Percentiles rank a stretch among this genome's conserved stretches.
Conservation (phyloP, 1,140 invertebrate species). For the Trichonephila clavata region DNA sequence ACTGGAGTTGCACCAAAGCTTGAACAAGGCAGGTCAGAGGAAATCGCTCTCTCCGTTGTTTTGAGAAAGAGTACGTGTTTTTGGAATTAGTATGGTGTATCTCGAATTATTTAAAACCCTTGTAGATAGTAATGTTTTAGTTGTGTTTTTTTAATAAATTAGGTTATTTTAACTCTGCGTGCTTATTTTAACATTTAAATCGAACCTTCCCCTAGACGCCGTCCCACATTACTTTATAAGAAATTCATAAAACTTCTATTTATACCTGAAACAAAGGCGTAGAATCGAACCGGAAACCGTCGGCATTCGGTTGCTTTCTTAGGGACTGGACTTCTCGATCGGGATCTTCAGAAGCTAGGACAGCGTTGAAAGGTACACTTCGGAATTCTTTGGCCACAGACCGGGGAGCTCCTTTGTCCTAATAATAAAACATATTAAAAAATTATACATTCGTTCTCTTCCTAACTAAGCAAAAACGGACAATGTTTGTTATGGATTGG, state of each 20-base stretch:
- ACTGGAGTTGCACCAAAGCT: too few species aligned
- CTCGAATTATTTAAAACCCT: too few species aligned
- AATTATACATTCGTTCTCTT: neutral
- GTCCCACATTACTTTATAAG: too few species aligned
- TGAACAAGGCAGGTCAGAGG: too few species aligned
- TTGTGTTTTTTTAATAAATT: too few species aligned
- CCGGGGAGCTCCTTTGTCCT: slow-evolving; percentile 81
- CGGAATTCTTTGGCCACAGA: slow-evolving; percentile 79
- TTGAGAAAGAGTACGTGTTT: too few species aligned
- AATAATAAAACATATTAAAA: neutral
- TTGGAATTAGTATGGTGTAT: too few species aligned
- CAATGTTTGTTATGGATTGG: neutral
- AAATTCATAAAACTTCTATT: neutral
- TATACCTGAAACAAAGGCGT: slow-evolving; percentile 81
- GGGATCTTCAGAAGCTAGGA: slow-evolving; percentile 79
- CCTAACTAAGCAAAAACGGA: neutral
- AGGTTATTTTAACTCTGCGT: too few species aligned
- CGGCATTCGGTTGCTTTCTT: slow-evolving; percentile 79
- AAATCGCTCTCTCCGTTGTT: too few species aligned
- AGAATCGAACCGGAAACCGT: slow-evolving; percentile 81
- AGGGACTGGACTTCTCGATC: slow-evolving; percentile 78
- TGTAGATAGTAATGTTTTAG: too few species aligned
- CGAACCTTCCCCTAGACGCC: too few species aligned
- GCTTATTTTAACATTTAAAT: too few species aligned
- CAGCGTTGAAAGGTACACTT: slow-evolving; percentile 80